These are phyloP conservation scores for Rhingia rostrata DNA, from an alignment of 2,888 invertebrate genomes.

Conservation along the genomic window DNA sequence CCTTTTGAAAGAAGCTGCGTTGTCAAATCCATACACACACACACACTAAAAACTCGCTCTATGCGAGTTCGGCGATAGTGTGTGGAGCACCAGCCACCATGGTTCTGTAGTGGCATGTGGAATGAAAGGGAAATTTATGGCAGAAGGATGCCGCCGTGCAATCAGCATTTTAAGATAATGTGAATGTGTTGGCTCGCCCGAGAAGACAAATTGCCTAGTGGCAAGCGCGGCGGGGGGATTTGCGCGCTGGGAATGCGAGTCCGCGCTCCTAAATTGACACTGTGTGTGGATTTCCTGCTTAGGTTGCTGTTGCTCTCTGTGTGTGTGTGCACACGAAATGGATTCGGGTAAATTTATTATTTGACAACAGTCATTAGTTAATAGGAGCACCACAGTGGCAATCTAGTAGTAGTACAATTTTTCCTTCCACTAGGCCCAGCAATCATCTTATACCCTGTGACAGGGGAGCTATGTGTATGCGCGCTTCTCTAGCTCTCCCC, in stretches of 20 bases:
- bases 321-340: conserved; percentile 65
- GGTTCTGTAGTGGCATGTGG: conserved; percentile 58
- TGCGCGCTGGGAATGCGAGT: conserved; percentile 40
- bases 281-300: conserved; percentile 72
- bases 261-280: conserved; percentile 59
- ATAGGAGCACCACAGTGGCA: conserved; percentile 72
- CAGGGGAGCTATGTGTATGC: conserved; percentile 33
- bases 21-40: conserved; percentile 57
- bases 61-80: conserved; percentile 14
- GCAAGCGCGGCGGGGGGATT: conserved; percentile 44
- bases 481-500: conserved; percentile 45
- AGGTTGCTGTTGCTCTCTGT: conserved; percentile 36
- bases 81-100: not conserved
- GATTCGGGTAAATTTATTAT: conserved; percentile 73
- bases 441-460: conserved; percentile 54
- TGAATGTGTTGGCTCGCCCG: conserved; percentile 69
- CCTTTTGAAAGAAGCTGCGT: conserved; percentile 53
- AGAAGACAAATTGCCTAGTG: conserved; percentile 72
- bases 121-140: conserved; percentile 74
- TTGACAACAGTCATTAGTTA: conserved; percentile 75
- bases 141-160: conserved; percentile 72
- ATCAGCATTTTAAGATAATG: conserved; percentile 74
- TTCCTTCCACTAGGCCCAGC: conserved; percentile 53
- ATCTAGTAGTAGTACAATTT: conserved; percentile 58
- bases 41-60: no score